Evolutionary conservation across 2,888 invertebrate genomes (phyloP), one percentile per base, ranked within the genome.

Genomic region (Hypomecis atomaria): DNA sequence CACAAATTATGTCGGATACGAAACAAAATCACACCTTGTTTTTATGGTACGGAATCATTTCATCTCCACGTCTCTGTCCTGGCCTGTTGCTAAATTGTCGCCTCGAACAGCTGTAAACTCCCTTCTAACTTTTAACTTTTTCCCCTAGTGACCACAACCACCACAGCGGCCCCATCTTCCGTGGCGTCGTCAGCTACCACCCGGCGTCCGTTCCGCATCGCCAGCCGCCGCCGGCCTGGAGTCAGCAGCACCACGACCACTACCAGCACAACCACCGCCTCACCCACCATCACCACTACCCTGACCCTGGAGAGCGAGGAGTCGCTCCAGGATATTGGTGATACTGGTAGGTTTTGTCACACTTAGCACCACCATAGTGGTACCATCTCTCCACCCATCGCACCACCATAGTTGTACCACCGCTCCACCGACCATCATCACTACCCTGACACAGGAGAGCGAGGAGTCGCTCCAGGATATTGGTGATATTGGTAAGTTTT

Each of bases 401-500:
- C n/a, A n/a, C n/a, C n/a, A n/a, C n/a, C n/a, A n/a, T n/a, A n/a
- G n/a, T n/a, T n/a, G n/a, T n/a, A 71, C 79, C 0, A 74, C 80
- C 1, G 77, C 77, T 0, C 67, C 81, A 0, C 62, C 62, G n/a
- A 58, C 78, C 4, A 80, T 84, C n/a, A 58, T 77, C 4, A 80
- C 84, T 23, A 79, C 82, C 4, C 65, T 57, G 67, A 74, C 53
- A 62, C 71, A 44, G 6, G 84, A 84, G 9, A 88, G 86, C 63
- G 89, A 90, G 40, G 92, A 92, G 70, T 83, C 79, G 0, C 72
- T 92, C 13, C 88, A 89, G 67, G 86, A 89, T 54, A 82, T 88
- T 58, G 88, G 85, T 3, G 89, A 91, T 66, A 86, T 78, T 23
- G 89, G 90, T 89, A 73, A 59, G 75, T 64, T 1, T 34, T 4